Percentiles rank a stretch among this genome's conserved stretches.
Evolutionary conservation across 2,113 vertebrate genomes (phyloP).

Genomic region (Apeltes quadracus): DNA sequence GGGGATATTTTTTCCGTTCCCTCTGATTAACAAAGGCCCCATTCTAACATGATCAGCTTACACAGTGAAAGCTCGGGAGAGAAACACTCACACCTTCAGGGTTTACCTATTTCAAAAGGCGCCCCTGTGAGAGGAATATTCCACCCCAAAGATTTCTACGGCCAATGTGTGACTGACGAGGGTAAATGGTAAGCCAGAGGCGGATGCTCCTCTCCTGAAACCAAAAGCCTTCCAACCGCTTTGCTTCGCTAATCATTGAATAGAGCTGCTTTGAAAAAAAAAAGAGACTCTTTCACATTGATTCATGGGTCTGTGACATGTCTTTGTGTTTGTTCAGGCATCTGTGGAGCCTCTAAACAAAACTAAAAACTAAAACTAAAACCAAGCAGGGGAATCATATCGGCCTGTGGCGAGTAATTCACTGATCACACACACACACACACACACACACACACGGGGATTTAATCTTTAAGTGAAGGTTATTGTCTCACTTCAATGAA

Average conservation of each 20-base stretch:
- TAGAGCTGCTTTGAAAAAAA: constrained; percentile 20
- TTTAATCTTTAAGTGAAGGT: background rate
- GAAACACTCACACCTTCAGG: constrained; percentile 63
- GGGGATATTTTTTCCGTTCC: constrained; percentile 44
- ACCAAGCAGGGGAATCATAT: background rate
- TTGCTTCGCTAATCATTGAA: constrained; percentile 53
- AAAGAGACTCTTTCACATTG: constrained; percentile 7
- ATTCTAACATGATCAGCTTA: constrained; percentile 76
- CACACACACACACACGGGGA: background rate
- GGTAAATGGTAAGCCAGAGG: constrained; percentile 49
- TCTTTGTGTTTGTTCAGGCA: constrained; percentile 57
- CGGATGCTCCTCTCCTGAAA: constrained; percentile 13
- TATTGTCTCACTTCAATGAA: background rate
- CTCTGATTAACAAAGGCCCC: constrained; percentile 72
- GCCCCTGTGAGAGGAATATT: constrained; percentile 19
- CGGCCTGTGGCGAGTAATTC: background rate
- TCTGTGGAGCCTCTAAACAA: constrained; percentile 13
- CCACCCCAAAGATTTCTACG: constrained; percentile 16
- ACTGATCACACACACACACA: too few relatives aligned
- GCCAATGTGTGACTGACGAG: constrained; percentile 29
- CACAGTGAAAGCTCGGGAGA: constrained; percentile 42
- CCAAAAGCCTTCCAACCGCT: constrained; percentile 24
- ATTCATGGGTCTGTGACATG: constrained; percentile 47
- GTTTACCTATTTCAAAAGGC: constrained; percentile 43
- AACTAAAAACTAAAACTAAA: background rate